A percentile compares a stretch with the other conserved stretches of the same genome.
These are phyloP conservation scores for Toxotes lorentzi DNA, from an alignment of 2,797 vertebrate genomes.

Conservation along the genomic window DNA sequence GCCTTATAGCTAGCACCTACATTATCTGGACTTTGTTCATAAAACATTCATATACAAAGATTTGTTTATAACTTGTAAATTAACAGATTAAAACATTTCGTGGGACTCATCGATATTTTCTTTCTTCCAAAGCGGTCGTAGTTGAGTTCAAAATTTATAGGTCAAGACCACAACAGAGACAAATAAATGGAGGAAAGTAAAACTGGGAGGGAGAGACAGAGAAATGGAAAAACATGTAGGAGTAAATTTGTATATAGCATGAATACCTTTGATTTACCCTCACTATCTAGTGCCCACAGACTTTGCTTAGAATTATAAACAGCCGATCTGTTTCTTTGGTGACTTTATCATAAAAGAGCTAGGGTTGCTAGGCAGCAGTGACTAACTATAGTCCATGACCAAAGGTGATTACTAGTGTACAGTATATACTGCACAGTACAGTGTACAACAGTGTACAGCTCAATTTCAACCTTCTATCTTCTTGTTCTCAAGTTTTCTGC, in stretches of 20 bases:
- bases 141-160: too few relatives aligned
- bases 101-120: background rate
- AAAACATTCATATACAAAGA: background rate
- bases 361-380: conserved; percentile 9
- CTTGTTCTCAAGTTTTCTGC: background rate
- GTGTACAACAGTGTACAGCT: too few relatives aligned
- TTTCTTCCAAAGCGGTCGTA: background rate
- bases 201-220: background rate
- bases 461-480: background rate
- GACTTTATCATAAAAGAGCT: conserved; percentile 1
- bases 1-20: background rate
- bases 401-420: conserved; percentile 1
- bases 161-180: background rate
- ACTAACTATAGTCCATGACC: conserved; percentile 1
- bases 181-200: background rate
- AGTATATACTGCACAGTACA: background rate
- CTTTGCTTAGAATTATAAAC: background rate
- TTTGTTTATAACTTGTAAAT: background rate
- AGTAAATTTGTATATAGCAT: background rate
- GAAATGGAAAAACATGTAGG: background rate
- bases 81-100: too few relatives aligned
- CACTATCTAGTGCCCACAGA: background rate
- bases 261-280: background rate
- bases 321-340: background rate
- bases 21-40: background rate